Evolutionary conservation across 2,888 invertebrate genomes (phyloP).

Genomic region (Diaphora mendica): DNA sequence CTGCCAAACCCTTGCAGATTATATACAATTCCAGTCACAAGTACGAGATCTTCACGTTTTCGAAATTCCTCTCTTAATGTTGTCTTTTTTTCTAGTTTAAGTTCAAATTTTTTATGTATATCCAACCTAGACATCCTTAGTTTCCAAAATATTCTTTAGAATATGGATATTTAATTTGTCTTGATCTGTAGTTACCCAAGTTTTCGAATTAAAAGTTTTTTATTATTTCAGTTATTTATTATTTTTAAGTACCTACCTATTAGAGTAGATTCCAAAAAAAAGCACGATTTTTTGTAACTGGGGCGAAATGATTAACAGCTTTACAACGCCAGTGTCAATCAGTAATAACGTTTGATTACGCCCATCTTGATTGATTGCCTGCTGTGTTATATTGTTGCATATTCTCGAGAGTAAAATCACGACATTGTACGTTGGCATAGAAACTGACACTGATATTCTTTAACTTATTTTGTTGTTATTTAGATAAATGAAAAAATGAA

Average conservation of each 20-base stretch:
- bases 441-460: no score
- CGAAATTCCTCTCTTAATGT: neutral
- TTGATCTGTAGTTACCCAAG: neutral
- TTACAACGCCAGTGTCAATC: slow-evolving; percentile 11
- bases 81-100: neutral
- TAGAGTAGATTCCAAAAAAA: neutral
- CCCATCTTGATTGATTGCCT: slow-evolving; percentile 12
- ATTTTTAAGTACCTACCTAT: no score
- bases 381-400: slow-evolving; percentile 11
- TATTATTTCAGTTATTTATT: neutral
- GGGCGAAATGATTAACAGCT: neutral
- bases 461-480: slow-evolving; percentile 2
- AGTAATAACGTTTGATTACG: slow-evolving; percentile 10
- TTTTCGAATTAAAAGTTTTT: neutral
- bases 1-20: neutral
- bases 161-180: neutral
- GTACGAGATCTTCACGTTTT: no score
- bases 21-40: neutral
- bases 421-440: neutral
- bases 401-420: slow-evolving; percentile 1
- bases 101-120: neutral
- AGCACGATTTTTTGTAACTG: neutral
- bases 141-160: no score
- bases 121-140: no score
- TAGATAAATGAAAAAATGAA: neutral